Evolutionary conservation across 2,888 invertebrate genomes (phyloP), one percentile per base, ranked within the genome.

Genomic region (Aspidiotus destructor): DNA sequence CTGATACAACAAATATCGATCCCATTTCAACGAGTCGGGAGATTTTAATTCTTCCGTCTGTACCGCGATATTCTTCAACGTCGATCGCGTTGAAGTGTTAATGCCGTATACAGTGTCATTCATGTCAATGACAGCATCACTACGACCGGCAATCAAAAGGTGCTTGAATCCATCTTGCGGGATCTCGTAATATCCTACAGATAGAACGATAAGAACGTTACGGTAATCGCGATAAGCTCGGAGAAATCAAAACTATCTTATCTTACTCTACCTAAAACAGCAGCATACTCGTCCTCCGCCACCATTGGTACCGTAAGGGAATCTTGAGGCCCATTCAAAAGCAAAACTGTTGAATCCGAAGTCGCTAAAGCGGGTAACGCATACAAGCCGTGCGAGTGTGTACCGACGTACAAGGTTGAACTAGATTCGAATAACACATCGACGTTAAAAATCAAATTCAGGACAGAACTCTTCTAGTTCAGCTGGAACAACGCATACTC

Each of bases 291-390:
- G 5, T 28, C 28, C 28, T 28, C 28, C 28, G 28, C 5, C 28
- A 28, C 28, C 28, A 28, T 28, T 28, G 28, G 28, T 5, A 28
- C 28, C 5, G 28, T 28, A 73, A 72, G 76, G 5, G 28, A 1
- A 3, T 28, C 28, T 28, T 28, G 73, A 55, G 91, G 90, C 0
- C 92, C 92, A 75, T 88, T 89, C 1, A 92, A 77, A 11, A 92
- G 79, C 69, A 89, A 80, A 0, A 86, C n/a, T 41, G 60, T 48
- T 41, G 68, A 60, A 53, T 55, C 48, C 74, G 94, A 90, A 80
- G 97, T 96, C 1, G 95, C 94, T 40, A 95, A 80, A 0, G 95
- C 91, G 1, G 94, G 92, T 65, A 97, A 78, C 0, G 97, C 98
- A 78, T 96, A 98, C 0, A 94, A 79, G 0, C 96, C 96, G 74